Conservation (phyloP, 2,888 invertebrate species). For the Tethea ocularis region DNA sequence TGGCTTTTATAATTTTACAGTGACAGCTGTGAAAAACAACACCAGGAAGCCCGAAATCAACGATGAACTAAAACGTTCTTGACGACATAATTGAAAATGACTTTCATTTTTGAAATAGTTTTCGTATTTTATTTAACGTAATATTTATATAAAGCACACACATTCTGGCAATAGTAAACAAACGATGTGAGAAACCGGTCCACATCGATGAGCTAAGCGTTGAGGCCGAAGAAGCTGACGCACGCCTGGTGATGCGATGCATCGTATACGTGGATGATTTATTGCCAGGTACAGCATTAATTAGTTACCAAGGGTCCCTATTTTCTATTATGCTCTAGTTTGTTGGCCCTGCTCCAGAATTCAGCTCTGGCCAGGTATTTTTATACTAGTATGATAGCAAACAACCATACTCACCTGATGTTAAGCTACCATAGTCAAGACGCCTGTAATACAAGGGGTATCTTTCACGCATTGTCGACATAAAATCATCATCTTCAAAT, state of each 20-base stretch:
- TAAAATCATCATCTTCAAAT: too few species aligned
- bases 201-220: constrained; percentile 37
- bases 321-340: not conserved
- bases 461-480: too few species aligned
- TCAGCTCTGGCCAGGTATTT: not conserved
- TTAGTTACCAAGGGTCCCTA: not conserved
- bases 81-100: not conserved
- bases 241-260: constrained; percentile 25
- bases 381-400: too few species aligned
- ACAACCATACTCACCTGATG: too few species aligned
- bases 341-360: not conserved
- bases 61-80: not conserved
- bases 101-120: not conserved
- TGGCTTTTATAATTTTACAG: not conserved
- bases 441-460: too few species aligned
- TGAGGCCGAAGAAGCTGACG: constrained; percentile 26
- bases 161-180: constrained; percentile 29
- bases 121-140: not conserved
- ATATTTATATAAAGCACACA: not conserved
- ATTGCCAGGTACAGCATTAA: constrained; percentile 16
- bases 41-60: not conserved
- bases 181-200: constrained; percentile 37
- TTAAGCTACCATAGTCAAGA: too few species aligned
- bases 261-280: constrained; percentile 3
- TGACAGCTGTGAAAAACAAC: not conserved